These are phyloP conservation scores for Platycheirus albimanus DNA, from an alignment of 2,888 invertebrate species.

Conservation along the genomic window DNA sequence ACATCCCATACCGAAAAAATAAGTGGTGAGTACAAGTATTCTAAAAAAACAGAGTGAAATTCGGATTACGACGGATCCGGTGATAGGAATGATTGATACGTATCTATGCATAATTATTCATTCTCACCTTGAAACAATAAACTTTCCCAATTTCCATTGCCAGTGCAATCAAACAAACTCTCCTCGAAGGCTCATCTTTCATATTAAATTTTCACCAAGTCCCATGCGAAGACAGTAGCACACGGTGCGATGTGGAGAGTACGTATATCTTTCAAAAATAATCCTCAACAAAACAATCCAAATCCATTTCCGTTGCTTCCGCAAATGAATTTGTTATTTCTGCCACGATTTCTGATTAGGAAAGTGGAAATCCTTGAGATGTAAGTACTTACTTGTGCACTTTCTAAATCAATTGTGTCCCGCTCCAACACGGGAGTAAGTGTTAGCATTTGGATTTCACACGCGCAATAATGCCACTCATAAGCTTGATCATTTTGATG, in stretches of 20 bases:
- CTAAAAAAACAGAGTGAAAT: too few species aligned
- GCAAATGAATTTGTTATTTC: slow-evolving; percentile 53
- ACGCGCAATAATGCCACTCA: slow-evolving; percentile 47
- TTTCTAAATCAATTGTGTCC: slow-evolving; percentile 68
- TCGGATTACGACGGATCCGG: not conserved
- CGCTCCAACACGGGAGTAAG: slow-evolving; percentile 20
- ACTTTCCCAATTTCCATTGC: not conserved
- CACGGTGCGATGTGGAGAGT: slow-evolving; percentile 36
- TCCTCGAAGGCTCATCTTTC: not conserved
- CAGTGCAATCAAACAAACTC: not conserved
- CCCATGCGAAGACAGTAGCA: slow-evolving; percentile 33
- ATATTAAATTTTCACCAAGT: slow-evolving; percentile 1
- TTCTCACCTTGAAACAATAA: not conserved
- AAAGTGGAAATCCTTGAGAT: slow-evolving; percentile 62
- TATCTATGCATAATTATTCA: not conserved
- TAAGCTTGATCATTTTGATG: slow-evolving; percentile 19
- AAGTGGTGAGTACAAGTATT: too few species aligned
- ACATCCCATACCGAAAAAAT: too few species aligned
- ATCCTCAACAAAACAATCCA: not conserved
- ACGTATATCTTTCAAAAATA: not conserved
- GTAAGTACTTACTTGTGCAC: slow-evolving; percentile 33
- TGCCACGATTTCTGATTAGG: slow-evolving; percentile 55
- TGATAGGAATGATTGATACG: not conserved
- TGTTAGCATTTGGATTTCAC: slow-evolving; percentile 49
- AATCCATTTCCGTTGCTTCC: slow-evolving; percentile 37